phyloP scores from a whole-genome alignment of 2,888 invertebrate species.

The Augochlorella aurata region DNA sequence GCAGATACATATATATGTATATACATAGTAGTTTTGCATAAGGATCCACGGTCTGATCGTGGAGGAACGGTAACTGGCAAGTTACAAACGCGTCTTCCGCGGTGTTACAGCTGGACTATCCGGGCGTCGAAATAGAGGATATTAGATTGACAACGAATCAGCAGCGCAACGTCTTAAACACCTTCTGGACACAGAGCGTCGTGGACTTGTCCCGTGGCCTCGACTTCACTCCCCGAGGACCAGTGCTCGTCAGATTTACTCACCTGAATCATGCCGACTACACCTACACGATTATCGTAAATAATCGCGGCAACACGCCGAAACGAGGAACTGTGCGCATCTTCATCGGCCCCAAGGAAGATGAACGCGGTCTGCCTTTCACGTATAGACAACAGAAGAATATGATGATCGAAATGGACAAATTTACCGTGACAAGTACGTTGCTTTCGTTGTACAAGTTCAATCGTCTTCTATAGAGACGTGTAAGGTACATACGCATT shows the following conservation, averaged over 20 bases:
- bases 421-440: slow-evolving; percentile 86
- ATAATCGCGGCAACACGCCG: slow-evolving; percentile 83
- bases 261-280: slow-evolving; percentile 91
- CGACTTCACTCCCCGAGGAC: slow-evolving; percentile 90
- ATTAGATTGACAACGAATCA: slow-evolving; percentile 83
- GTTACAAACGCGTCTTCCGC: not conserved
- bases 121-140: slow-evolving; percentile 85
- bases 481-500: too few species aligned
- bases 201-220: slow-evolving; percentile 90
- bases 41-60: too few species aligned
- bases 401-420: slow-evolving; percentile 89
- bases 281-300: slow-evolving; percentile 86
- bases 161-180: slow-evolving; percentile 84
- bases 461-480: too few species aligned
- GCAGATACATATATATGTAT: too few species aligned
- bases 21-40: too few species aligned
- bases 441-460: slow-evolving; percentile 53
- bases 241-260: slow-evolving; percentile 88
- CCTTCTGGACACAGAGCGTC: slow-evolving; percentile 91
- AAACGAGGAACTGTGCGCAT: slow-evolving; percentile 87
- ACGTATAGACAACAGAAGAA: slow-evolving; percentile 85
- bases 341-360: slow-evolving; percentile 87
- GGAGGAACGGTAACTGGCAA: too few species aligned
- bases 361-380: slow-evolving; percentile 87
- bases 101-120: slow-evolving; percentile 84